Base-by-base conservation (phyloP, 1,140 invertebrate genomes). In the Procambarus clarkii region DNA sequence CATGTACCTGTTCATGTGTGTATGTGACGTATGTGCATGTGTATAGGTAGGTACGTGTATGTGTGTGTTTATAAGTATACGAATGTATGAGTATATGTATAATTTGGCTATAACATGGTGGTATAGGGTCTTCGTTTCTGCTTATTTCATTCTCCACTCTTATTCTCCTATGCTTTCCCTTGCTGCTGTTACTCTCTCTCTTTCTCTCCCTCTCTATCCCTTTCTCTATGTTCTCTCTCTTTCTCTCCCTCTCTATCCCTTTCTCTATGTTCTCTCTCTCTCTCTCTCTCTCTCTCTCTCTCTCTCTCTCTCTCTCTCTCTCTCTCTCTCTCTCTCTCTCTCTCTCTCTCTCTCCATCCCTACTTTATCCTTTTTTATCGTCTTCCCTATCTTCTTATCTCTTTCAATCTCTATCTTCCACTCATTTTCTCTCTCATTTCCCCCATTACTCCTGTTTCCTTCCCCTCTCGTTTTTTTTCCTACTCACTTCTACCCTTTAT, bases 31-130 rank as follows among this genome's bases (percentile, higher is more conserved):
- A n/a, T 71, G 69, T 71, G 69, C 24, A n/a, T 71, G 69, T 71
- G 69, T 71, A n/a, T 71, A n/a, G n/a, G 69, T 71, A n/a, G n/a
- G 69, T 71, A n/a, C 24, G 69, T 71, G 69, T 71, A n/a, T 71
- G 69, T 71, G 69, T 71, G 69, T 71, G 69, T 71, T 21, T 71
- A 9, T 18, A 21, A n/a, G 60, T 64, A 18, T 64, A 18, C 21
- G 60, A 13, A 18, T 64, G 60, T 64, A 18, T 64, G 60, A 13
- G 60, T 64, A 18, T 64, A 18, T 64, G 60, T 64, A 18, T 64
- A 18, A 13, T 8, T 64, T n/a, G n/a, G n/a, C n/a, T n/a, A n/a
- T n/a, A n/a, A n/a, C n/a, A n/a, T 54, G 50, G 50, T 54, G 50
- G 4, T 34, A 5, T 64, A 2, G 13, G 13, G 4, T 64, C 60